A percentile compares a stretch with the other conserved stretches of the same genome.
Conservation (phyloP, 2,797 vertebrate species). For the Brotula barbata region DNA sequence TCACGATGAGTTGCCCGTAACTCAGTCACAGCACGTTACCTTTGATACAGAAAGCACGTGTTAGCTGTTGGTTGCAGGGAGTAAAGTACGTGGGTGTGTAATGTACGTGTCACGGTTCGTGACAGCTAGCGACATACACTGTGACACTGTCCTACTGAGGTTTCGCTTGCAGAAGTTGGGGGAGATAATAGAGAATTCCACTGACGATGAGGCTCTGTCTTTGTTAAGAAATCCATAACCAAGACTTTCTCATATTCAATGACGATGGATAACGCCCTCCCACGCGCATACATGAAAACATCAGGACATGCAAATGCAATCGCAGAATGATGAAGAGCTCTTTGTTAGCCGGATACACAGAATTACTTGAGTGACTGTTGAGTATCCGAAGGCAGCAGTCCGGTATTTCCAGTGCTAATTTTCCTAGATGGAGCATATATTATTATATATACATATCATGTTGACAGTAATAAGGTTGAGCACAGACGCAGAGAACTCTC, state of each 20-base stretch:
- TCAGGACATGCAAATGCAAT: slow-evolving; percentile 42
- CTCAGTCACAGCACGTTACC: slow-evolving; percentile 1
- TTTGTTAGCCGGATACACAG: slow-evolving; percentile 56
- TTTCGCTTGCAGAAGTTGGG: slow-evolving; percentile 27
- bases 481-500: background rate
- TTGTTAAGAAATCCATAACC: slow-evolving; percentile 26
- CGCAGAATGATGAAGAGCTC: slow-evolving; percentile 52
- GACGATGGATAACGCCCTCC: background rate
- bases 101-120: slow-evolving; percentile 31
- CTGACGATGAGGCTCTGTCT: background rate
- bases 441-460: slow-evolving; percentile 21
- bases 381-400: slow-evolving; percentile 16
- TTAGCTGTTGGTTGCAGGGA: slow-evolving; percentile 21
- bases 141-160: slow-evolving; percentile 43
- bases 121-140: slow-evolving; percentile 33
- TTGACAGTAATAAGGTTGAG: slow-evolving; percentile 17
- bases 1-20: slow-evolving; percentile 6
- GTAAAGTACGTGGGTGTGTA: slow-evolving; percentile 19
- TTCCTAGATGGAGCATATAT: slow-evolving; percentile 23
- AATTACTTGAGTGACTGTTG: slow-evolving; percentile 56
- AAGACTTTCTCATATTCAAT: slow-evolving; percentile 25
- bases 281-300: no score
- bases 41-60: slow-evolving; percentile 8
- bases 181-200: slow-evolving; percentile 38
- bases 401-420: slow-evolving; percentile 26